Evolutionary conservation across 2,113 vertebrate species (phyloP).

Genomic region (Dipodomys merriami): DNA sequence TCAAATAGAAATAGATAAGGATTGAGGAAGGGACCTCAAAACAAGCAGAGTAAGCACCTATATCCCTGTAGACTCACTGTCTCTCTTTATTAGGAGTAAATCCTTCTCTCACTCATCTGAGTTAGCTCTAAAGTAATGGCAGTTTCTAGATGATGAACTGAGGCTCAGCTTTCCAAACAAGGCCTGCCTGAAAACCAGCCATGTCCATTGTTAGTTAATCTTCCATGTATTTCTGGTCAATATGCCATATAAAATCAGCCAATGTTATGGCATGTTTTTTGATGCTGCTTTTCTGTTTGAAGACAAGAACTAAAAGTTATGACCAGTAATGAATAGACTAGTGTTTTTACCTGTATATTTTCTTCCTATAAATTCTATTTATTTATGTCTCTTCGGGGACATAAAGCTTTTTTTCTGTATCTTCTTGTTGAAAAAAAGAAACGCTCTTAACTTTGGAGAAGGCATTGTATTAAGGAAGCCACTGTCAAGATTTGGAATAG

Average conservation of each 20-base stretch:
- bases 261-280: rapidly evolving
- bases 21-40: background rate
- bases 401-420: background rate
- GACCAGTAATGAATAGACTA: background rate
- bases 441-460: background rate
- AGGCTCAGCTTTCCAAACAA: background rate
- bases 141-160: background rate
- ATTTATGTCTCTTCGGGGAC: background rate
- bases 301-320: background rate
- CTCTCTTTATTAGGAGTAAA: background rate
- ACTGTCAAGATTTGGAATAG: background rate
- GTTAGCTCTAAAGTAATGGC: background rate
- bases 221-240: background rate
- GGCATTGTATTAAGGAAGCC: background rate
- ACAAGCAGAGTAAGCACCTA: too few relatives aligned
- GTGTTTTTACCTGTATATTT: background rate
- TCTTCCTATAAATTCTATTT: background rate
- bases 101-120: background rate
- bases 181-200: background rate
- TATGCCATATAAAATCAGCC: too few relatives aligned
- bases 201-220: background rate
- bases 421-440: background rate
- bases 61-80: background rate
- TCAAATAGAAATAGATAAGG: background rate
- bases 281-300: background rate